These are phyloP conservation scores for Podarcis cretensis DNA, from an alignment of 2,113 vertebrate genomes.

Conservation along the genomic window DNA sequence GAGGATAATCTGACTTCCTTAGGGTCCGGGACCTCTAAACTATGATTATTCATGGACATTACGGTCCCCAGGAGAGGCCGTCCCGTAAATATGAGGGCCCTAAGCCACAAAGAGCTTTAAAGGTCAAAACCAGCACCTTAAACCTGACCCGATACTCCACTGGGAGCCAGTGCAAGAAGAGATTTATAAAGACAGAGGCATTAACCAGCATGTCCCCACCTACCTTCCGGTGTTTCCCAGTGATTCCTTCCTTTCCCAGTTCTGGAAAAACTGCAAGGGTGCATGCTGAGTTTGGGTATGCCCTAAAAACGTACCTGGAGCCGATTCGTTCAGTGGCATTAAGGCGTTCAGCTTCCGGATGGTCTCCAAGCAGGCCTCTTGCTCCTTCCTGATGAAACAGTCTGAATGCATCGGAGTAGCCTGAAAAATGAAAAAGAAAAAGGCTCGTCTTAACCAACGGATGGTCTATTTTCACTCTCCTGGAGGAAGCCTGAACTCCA, in stretches of 20 bases:
- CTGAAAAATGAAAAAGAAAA: constrained; percentile 29
- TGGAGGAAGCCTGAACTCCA: neutral
- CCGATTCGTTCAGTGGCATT: constrained; percentile 74
- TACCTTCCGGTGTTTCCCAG: too few relatives aligned
- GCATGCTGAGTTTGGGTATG: neutral
- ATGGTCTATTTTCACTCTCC: neutral
- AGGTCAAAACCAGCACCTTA: too few relatives aligned
- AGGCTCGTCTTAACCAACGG: neutral
- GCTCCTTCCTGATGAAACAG: constrained; percentile 82
- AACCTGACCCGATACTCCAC: too few relatives aligned
- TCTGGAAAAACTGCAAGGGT: neutral
- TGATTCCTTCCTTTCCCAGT: neutral
- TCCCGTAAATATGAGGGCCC: too few relatives aligned
- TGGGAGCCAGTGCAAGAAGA: too few relatives aligned
- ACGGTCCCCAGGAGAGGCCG: too few relatives aligned
- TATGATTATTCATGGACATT: too few relatives aligned
- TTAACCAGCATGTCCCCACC: neutral
- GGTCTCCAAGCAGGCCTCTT: constrained; percentile 78
- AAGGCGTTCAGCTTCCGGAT: constrained; percentile 71
- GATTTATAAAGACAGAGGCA: neutral
- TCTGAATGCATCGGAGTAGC: constrained; percentile 73
- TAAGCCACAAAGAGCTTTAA: too few relatives aligned
- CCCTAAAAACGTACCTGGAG: constrained; percentile 65
- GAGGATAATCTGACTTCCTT: too few relatives aligned
- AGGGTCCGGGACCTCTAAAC: too few relatives aligned